Base-by-base conservation (phyloP, 1,140 invertebrate genomes). In the Mesaphorura yosii region DNA sequence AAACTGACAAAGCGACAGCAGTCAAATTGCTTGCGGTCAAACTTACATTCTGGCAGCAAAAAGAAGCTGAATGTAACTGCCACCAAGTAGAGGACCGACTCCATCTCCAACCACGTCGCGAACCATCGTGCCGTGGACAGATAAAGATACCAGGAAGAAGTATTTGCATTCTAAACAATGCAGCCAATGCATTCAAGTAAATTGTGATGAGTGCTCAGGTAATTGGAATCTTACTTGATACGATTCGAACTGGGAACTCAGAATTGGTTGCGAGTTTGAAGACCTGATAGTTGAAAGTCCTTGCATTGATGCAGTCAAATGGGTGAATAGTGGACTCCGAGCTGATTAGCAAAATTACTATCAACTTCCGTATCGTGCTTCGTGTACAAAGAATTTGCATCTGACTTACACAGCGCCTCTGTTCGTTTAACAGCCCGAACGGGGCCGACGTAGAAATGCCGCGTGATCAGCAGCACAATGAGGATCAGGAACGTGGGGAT, bases 221-320 rank as follows among this genome's bases (percentile, higher is more conserved):
- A n/a, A n/a, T n/a, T n/a, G n/a, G n/a, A n/a, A n/a, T n/a, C n/a
- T n/a, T n/a, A n/a, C n/a, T n/a, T 59, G 81, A 65, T 81, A 77
- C 55, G 77, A 78, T 62, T 88, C 84, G 62, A 88, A 88, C 69
- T 88, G 81, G 29, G 79, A 69, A 58, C 83, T 82, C 10, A 94
- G 76, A 49, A 83, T 80, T 58, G 80, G 73, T 68, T 92, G 73
- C 4, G 76, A 71, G 29, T 76, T 74, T 60, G 86, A 91, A 0
- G 90, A 88, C 52, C 91, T 74, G 48, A 97, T 90, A 0, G 90
- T 94, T 1, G 85, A 77, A 23, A 96, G 71, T 5, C 92, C 92
- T 69, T 88, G 84, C 1, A 95, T 70, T 0, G 89, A 84, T 25
- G 88, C 81, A 67, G 83, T 89, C 46, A 96, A 71, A 66, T 95